These are phyloP conservation scores for Syrmaticus mikado DNA, from an alignment of 2,113 vertebrate species.

Conservation along the genomic window DNA sequence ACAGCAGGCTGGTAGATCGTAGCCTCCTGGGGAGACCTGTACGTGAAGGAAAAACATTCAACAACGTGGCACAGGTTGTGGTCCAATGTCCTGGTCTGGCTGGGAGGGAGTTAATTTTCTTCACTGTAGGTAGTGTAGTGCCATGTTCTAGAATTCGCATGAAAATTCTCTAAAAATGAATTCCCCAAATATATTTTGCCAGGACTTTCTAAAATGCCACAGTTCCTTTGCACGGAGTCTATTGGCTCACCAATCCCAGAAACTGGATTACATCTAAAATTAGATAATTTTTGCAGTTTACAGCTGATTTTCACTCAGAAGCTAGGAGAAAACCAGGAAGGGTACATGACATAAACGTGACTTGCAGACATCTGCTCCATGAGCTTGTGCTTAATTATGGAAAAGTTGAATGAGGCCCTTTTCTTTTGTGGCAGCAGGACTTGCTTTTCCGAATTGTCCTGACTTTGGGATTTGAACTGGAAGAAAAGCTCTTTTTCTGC, in stretches of 20 bases:
- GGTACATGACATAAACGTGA: background rate
- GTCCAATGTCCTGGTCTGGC: background rate
- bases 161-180: background rate
- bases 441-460: background rate
- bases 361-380: fast-evolving
- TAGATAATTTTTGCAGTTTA: background rate
- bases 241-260: background rate
- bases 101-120: background rate
- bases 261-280: background rate
- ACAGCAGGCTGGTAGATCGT: conserved; percentile 87
- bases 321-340: background rate
- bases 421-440: background rate
- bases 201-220: background rate
- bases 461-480: background rate
- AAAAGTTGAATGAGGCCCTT: background rate
- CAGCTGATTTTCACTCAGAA: background rate
- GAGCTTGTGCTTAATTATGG: background rate
- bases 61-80: background rate
- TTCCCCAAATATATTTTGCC: background rate
- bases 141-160: background rate
- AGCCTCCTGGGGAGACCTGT: conserved; percentile 88
- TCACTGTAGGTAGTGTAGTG: background rate
- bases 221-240: background rate
- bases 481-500: background rate
- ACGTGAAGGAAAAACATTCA: background rate